Evolutionary conservation across 1,140 invertebrate species (phyloP), one percentile per base, ranked within the genome.

Genomic region (Trichomalopsis sarcophagae): DNA sequence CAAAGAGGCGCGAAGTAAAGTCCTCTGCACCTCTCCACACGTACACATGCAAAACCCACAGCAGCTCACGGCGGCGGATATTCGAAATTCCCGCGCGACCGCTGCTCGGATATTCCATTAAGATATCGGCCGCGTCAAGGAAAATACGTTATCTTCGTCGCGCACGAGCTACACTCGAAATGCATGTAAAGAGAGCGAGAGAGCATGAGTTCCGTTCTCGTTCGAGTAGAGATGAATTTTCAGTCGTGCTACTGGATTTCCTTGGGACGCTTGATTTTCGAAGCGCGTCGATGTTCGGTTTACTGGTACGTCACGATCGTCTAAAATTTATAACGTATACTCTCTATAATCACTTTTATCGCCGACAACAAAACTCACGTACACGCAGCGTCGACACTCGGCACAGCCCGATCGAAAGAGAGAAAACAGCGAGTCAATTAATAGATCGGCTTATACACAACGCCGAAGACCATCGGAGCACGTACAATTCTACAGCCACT

Each of bases 71-170:
- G n/a, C 11, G 23, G 80, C 80, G 68, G 69, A 81, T 81, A 81
- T 81, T 82, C 50, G 71, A 75, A 82, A 82, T 82, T 75, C 81
- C 50, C 69, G 68, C 44, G 68, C 44, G 62, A 69, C 62, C 78
- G 27, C 33, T 47, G 44, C 74, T 83, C 82, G 82, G 82, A 83
- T 83, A 83, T 83, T 83, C 82, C 82, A 83, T 83, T 83, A 83
- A 83, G 82, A 83, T 83, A 83, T 81, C 80, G 80, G 68, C 30
- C 14, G 50, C 50, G 78, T 80, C 62, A 74, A 74, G 71, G 33
- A 74, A 36, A 30, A 74, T 21, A 36, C 78, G 66, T 80, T 80
- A 80, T 80, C 78, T 68, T 13, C 9, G n/a, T 30, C 66, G 78
- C 33, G 78, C 78, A 69, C 78, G 62, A 69, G 33, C 21, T 44